Evolutionary conservation across 2,888 invertebrate genomes (phyloP), one percentile per base, ranked within the genome.

Genomic region (Drepanosiphum platanoidis): DNA sequence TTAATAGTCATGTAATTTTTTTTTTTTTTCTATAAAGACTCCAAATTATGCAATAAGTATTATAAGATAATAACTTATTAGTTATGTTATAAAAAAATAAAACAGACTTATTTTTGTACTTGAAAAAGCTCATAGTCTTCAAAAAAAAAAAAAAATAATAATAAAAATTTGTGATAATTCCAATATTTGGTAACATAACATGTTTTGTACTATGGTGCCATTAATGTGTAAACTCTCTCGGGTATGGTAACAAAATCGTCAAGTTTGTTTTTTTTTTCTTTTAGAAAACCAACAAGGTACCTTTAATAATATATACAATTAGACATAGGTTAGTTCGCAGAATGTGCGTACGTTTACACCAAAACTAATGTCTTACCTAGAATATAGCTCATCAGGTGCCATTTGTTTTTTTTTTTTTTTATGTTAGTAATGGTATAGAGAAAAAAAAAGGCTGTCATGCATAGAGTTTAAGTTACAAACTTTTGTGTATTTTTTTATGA

Each of bases 401-500:
- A 84, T 84, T 84, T 84, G 52, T 52, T 82, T 75, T 39, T 81
- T 81, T 81, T 42, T 70, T 78, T 68, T 68, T 80, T 81, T 81
- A 36, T 71, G 70, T 81, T 71, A 71, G 71, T 82, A 82, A 81
- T 82, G 81, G 81, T 82, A 82, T 82, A 82, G 81, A 82, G 81
- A 82, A 82, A 77, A 84, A 79, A 84, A 84, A 84, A 84, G 84
- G 84, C 84, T 84, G 84, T 84, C 84, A 68, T 68, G 84, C 66
- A 70, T 84, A 84, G 75, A 84, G 75, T 84, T 84, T 84, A 84
- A 84, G 84, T 77, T 84, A 84, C 36, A 75, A 84, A 70, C 68
- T 77, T 82, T 82, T 84, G 77, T 84, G 84, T 84, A 84, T 84
- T 84, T 84, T 84, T 82, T 75, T 84, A 84, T 77, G 68, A 84